phyloP scores from a whole-genome alignment of 2,888 invertebrate species.

The Cerastis rubricosa region DNA sequence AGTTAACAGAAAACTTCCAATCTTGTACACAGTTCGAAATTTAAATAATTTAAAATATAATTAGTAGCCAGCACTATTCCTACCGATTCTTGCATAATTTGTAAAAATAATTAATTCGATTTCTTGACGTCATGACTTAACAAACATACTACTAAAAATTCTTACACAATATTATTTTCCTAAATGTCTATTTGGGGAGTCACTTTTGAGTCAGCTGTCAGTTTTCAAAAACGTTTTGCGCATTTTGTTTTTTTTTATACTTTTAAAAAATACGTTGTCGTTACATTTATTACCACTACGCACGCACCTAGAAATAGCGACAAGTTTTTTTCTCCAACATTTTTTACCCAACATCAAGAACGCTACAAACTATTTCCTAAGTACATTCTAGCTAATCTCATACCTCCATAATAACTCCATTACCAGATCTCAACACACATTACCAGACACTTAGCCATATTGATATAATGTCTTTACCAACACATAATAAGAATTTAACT shows the following conservation, averaged over 20 bases:
- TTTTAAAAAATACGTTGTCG: too few relatives aligned
- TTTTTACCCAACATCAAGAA: background rate
- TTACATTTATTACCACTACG: background rate
- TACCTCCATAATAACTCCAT: conserved; percentile 50
- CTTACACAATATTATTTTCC: background rate
- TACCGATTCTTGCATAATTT: conserved; percentile 21
- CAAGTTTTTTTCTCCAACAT: background rate
- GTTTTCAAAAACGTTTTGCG: background rate
- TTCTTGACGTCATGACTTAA: conserved; percentile 31
- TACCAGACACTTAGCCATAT: conserved; percentile 44
- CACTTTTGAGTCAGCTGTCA: background rate
- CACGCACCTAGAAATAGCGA: background rate
- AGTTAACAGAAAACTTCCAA: conserved; percentile 56
- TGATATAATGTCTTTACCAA: conserved; percentile 58
- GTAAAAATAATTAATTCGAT: conserved; percentile 24
- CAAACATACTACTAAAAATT: conserved; percentile 1
- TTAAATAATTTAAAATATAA: conserved; percentile 60
- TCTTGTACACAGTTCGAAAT: conserved; percentile 57
- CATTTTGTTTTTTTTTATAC: too few relatives aligned
- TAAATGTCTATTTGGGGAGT: background rate
- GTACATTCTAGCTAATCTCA: conserved; percentile 5
- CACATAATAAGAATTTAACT: conserved; percentile 57
- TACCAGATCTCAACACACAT: conserved; percentile 13
- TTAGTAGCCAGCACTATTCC: conserved; percentile 24
- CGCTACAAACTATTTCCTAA: background rate